Conservation (phyloP, 1,140 invertebrate species). For the Trichogramma pretiosum region DNA sequence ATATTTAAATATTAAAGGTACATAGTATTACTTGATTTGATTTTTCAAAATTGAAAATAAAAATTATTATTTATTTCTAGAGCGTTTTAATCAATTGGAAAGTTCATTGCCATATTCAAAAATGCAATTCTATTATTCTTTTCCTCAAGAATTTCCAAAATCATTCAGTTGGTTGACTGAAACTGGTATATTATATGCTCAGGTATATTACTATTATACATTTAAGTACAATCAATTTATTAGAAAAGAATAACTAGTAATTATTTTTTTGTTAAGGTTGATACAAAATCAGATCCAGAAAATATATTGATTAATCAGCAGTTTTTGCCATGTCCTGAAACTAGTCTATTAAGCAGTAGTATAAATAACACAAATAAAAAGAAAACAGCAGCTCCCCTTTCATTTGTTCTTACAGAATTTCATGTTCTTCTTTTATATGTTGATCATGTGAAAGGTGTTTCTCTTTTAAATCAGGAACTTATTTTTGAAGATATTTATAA, state of each 20-base stretch:
- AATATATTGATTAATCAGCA: conserved; percentile 54
- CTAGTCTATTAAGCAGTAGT: conserved; percentile 34
- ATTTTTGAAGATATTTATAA: conserved; percentile 80
- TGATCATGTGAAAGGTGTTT: conserved; percentile 76
- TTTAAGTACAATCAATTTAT: conserved; percentile 33
- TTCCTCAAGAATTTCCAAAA: conserved; percentile 55
- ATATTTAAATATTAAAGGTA: conserved; percentile 69
- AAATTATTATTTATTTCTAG: conserved; percentile 28
- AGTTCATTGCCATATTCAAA: conserved; percentile 69
- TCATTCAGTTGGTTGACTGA: conserved; percentile 83
- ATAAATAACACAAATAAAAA: conserved; percentile 18
- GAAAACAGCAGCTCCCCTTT: conserved; percentile 50
- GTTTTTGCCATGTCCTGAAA: conserved; percentile 52
- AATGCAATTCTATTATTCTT: conserved; percentile 70
- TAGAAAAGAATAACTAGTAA: conserved; percentile 53
- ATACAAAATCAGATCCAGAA: conserved; percentile 48
- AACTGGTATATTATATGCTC: conserved; percentile 60
- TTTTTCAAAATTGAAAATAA: conserved; percentile 14
- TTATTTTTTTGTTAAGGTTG: conserved; percentile 41
- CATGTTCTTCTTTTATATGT: conserved; percentile 78
- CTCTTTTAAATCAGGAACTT: conserved; percentile 74
- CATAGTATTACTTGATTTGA: conserved; percentile 19
- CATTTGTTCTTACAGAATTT: conserved; percentile 83
- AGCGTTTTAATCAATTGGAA: conserved; percentile 64
- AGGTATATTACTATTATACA: conserved; percentile 48